A percentile compares a stretch with the other conserved stretches of the same genome.
Conservation (phyloP, 2,888 invertebrate genomes). For the Epinotia ramella region DNA sequence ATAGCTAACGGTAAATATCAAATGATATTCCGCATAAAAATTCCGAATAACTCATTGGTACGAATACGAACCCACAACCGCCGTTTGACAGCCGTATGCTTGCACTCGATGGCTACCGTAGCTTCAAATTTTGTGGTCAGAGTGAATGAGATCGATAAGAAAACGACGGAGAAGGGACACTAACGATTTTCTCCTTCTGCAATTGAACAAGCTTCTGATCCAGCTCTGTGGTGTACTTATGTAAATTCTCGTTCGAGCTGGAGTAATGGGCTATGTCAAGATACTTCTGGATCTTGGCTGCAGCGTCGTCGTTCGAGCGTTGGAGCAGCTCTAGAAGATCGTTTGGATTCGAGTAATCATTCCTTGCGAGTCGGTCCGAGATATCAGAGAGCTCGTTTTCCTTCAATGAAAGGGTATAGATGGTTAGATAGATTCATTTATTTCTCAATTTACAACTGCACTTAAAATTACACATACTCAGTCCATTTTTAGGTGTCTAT, state of each 20-base stretch:
- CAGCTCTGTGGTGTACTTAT: constrained; percentile 61
- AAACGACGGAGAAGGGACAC: constrained; percentile 30
- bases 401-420: constrained; percentile 50
- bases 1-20: no score
- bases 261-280: constrained; percentile 60
- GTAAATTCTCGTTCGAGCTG: constrained; percentile 44
- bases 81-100: no score
- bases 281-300: constrained; percentile 61
- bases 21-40: no score
- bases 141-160: no score
- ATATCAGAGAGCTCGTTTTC: constrained; percentile 55
- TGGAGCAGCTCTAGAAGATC: constrained; percentile 60
- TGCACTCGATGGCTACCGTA: no score
- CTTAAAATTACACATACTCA: no score
- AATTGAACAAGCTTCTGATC: constrained; percentile 65
- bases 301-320: constrained; percentile 58
- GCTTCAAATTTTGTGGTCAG: no score
- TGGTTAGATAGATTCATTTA: no score
- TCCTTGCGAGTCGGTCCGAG: constrained; percentile 57
- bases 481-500: no score
- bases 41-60: no score
- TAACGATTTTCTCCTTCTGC: constrained; percentile 71
- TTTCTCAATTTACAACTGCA: no score
- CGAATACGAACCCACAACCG: no score
- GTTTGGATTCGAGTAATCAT: constrained; percentile 52